phyloP scores from a whole-genome alignment of 2,797 vertebrate genomes.

The Anisognathus igniventris region DNA sequence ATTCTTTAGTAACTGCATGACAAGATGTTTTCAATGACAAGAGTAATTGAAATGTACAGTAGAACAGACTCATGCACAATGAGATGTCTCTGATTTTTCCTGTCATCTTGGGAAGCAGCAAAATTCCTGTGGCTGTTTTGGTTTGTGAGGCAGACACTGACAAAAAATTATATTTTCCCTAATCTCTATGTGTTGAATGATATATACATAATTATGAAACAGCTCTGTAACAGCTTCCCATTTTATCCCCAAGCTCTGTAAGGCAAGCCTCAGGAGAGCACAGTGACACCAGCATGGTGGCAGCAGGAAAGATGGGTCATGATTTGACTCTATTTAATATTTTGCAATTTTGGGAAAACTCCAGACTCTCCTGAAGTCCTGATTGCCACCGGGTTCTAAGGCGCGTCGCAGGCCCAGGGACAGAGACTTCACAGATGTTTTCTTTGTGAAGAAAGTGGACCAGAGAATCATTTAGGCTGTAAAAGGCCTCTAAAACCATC shows the following conservation, averaged over 20 bases:
- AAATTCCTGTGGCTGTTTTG: neutral
- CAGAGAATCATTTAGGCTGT: neutral
- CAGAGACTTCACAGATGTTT: neutral
- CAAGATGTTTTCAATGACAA: neutral
- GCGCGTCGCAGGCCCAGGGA: fast-evolving
- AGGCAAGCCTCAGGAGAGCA: neutral
- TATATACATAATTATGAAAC: neutral
- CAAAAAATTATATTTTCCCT: neutral
- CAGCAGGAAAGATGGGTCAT: neutral
- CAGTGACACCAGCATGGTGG: fast-evolving
- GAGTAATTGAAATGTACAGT: neutral
- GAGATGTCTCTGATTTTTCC: neutral
- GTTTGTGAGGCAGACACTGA: neutral
- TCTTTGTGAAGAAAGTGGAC: neutral
- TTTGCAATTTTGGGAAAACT: neutral
- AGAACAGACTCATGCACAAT: neutral
- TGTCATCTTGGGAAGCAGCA: neutral
- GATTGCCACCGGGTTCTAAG: neutral
- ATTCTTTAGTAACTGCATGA: neutral
- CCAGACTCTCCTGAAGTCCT: neutral
- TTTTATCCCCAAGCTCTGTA: neutral
- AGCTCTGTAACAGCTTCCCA: neutral
- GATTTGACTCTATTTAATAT: neutral
- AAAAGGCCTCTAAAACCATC: neutral
- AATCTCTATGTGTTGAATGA: neutral